Base-by-base conservation (phyloP, 2,888 invertebrate genomes). In the Sminthurinus aureus region DNA sequence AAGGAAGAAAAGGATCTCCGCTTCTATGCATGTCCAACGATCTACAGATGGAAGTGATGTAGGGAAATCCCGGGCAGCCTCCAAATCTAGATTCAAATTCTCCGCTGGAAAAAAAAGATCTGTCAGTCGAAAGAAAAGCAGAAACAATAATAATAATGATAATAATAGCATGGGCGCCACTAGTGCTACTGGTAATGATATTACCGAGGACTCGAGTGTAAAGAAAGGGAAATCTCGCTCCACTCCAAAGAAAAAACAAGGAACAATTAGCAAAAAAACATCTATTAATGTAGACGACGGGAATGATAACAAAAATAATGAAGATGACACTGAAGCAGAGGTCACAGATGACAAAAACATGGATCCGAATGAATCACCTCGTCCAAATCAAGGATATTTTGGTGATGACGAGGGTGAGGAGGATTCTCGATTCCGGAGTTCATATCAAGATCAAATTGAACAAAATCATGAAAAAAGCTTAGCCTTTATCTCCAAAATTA, bases 381-480 rank as follows among this genome's bases (percentile, higher is more conserved):
- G 24, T 11, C 26, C 71, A 22, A 24, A 24, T 26, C 22, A 80
- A 69, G 71, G 52, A 18, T 80, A 71, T 38, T 80, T 80, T 71
- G 69, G 80, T 11, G 52, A 80, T 9, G 80, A 80, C 52, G 80
- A 80, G n/a, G 71, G 24, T 18, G 50, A 67, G 4, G 79, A 79
- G 15, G 80, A 71, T 8, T 12, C 20, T 12, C 22, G 51, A 13
- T 8, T 50, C 15, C 50, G 51, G 13, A 50, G 50, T 18, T 80
- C 80, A n/a, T 80, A 67, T 50, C 50, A 80, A 18, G 71, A 71
- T 6, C 22, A 50, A 13, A 67, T 80, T 50, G 8, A 26, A 20
- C 50, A 2, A 12, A 71, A 69, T 69, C 71, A 71, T 15, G 51
- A 71, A 6, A 20, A 13, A 12, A 71, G 71, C 18, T 15, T 71